Evolutionary conservation across 2,888 invertebrate genomes (phyloP).

Genomic region (Caenorhabditis sinica): DNA sequence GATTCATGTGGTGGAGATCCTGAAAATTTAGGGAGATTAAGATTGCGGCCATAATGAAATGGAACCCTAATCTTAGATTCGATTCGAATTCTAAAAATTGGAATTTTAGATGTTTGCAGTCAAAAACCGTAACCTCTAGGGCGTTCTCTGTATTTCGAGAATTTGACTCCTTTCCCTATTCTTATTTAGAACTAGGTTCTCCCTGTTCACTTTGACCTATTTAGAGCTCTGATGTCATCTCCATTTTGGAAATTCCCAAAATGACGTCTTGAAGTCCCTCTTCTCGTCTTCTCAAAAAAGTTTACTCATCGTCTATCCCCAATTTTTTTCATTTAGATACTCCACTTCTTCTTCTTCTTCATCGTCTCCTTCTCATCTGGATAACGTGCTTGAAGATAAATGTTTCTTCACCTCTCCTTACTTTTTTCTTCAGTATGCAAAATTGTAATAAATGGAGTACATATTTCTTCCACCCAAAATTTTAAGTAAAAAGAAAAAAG

Average conservation of each 20-base stretch:
- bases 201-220: not conserved
- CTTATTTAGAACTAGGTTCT: no score
- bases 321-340: conserved; percentile 28
- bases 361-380: not conserved
- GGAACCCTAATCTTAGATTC: no score
- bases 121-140: no score
- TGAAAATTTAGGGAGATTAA: not conserved
- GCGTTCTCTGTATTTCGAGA: no score
- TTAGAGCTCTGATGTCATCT: conserved; percentile 23
- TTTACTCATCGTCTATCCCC: conserved; percentile 11
- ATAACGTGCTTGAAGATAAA: conserved; percentile 51
- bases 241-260: not conserved
- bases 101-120: no score
- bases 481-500: conserved; percentile 31
- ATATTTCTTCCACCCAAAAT: conserved; percentile 15
- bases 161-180: no score
- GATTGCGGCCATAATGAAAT: no score
- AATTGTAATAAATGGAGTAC: conserved; percentile 45
- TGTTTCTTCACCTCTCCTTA: conserved; percentile 20
- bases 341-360: not conserved
- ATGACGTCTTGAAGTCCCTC: conserved; percentile 9
- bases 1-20: conserved; percentile 21
- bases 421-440: not conserved
- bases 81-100: no score
- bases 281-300: conserved; percentile 18